Evolutionary conservation across 1,140 invertebrate genomes (phyloP).

Genomic region (Zaprionus tsacasi): DNA sequence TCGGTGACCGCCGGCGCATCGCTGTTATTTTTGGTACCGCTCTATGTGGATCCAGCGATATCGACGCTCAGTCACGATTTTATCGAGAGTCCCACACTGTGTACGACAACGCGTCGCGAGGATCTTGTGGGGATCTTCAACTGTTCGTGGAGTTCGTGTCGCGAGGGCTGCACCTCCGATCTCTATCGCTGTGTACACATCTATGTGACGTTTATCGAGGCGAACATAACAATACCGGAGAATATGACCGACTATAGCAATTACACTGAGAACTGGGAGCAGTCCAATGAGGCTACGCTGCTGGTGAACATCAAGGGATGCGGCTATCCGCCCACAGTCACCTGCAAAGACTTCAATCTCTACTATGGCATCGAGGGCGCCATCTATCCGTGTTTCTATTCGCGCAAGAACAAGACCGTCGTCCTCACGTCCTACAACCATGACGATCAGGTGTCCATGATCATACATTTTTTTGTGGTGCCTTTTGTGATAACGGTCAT

Average conservation of each 20-base stretch:
- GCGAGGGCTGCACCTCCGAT: constrained; percentile 95
- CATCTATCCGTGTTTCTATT: constrained; percentile 93
- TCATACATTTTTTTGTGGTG: constrained; percentile 92
- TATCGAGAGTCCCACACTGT: constrained; percentile 90
- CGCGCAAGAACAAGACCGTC: constrained; percentile 91
- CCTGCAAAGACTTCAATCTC: constrained; percentile 92
- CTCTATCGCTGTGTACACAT: constrained; percentile 94
- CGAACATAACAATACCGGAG: constrained; percentile 81
- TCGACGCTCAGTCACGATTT: constrained; percentile 94
- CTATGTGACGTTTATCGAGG: constrained; percentile 89
- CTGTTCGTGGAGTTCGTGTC: constrained; percentile 93
- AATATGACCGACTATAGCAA: constrained; percentile 81
- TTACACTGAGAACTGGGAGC: constrained; percentile 78
- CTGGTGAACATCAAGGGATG: constrained; percentile 93
- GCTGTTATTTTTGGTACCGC: constrained; percentile 92
- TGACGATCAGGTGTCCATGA: constrained; percentile 90
- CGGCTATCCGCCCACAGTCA: constrained; percentile 94
- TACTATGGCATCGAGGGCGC: constrained; percentile 90
- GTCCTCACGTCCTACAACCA: constrained; percentile 92
- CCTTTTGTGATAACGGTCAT: constrained; percentile 92
- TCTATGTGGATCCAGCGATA: constrained; percentile 95
- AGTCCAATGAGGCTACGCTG: constrained; percentile 88
- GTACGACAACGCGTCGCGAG: constrained; percentile 90
- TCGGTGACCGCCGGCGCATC: constrained; percentile 92
- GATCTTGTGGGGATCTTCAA: constrained; percentile 91